Base-by-base conservation (phyloP, 2,797 vertebrate genomes). In the Pristis pectinata region DNA sequence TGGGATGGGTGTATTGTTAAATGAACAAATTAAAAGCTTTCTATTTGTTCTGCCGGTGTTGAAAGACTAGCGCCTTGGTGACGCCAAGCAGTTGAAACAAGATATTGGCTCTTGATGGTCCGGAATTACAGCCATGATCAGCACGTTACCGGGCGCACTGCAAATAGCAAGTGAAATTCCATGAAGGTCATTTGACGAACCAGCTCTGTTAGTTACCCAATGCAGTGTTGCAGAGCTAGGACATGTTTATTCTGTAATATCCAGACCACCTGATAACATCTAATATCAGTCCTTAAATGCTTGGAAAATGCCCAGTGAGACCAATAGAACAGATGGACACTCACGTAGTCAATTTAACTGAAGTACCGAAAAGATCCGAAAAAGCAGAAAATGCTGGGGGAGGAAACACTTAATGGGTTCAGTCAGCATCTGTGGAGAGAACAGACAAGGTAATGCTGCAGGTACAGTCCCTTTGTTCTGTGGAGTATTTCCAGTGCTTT, bases 161-260 rank as follows among this genome's bases (percentile, higher is more conserved):
- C 70, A 76, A 91, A 91, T 91, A 91, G 87, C 61, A 41, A 67
- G n/a, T 91, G 87, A 91, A 41, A 91, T 91, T 64, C 61, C 61
- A 67, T 87, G 44, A 19, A 67, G 87, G 87, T 91, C 87, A 41
- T 67, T 91, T 67, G n/a, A 67, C n/a, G n/a, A 41, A 1, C 37
- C 61, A 59, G 8, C n/a, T 37, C 59, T 67, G 59, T 91, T 24
- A 64, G n/a, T 37, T 34, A 64, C 85, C 85, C n/a, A 34, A 30
- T 24, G 34, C 56, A 61, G 13, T 56, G n/a, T 34, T 83, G 0
- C 13, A 41, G 37, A 64, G 41, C 37, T 59, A 89, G 53, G 6
- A 56, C 34, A 83, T 87, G 13, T 34, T 64, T 64, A 37, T 11
- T 13, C 15, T n/a, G 4, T 89, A 9, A 15, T 1, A 17, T 13